These are phyloP conservation scores for Drosophila stalkeri DNA, from an alignment of 2,888 invertebrate species.

Conservation along the genomic window DNA sequence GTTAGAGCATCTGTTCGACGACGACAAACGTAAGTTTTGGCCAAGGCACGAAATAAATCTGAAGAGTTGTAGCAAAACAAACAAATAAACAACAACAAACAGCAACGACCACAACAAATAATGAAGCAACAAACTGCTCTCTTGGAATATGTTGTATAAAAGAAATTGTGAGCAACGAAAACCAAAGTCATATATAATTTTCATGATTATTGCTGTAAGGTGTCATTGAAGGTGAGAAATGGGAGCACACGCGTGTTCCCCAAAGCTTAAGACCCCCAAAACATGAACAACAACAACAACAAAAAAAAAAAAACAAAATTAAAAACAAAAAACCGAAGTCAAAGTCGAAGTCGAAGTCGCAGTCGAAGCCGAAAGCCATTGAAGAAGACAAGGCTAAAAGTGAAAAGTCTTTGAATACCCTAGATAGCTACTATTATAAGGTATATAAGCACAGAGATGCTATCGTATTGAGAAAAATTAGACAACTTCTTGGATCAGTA, in stretches of 20 bases:
- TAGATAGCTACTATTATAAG: not conserved
- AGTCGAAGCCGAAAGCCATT: conserved; percentile 31
- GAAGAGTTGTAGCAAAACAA: conserved; percentile 44
- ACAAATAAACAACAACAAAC: conserved; percentile 17
- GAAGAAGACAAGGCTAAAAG: conserved; percentile 45
- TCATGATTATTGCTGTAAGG: conserved; percentile 67
- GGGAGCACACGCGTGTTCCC: conserved; percentile 69
- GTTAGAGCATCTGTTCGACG: conserved; percentile 33
- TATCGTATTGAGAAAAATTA: too few relatives aligned
- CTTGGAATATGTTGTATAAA: conserved; percentile 3
- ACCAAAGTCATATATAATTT: conserved; percentile 54
- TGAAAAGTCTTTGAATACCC: conserved; percentile 52
- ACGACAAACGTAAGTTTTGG: conserved; percentile 54
- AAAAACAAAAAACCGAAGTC: conserved; percentile 20
- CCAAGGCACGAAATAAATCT: conserved; percentile 60
- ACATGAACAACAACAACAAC: conserved; percentile 7
- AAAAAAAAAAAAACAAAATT: not conserved
- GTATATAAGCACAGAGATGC: too few relatives aligned
- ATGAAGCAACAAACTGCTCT: conserved; percentile 17
- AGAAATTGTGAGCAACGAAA: conserved; percentile 33
- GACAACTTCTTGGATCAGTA: not conserved
- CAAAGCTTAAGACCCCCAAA: conserved; percentile 19
- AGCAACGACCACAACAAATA: conserved; percentile 34
- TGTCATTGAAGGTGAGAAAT: conserved; percentile 79
- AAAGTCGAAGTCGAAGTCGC: too few relatives aligned